Conservation (phyloP, 2,888 invertebrate genomes). For the Agonopterix arenella region DNA sequence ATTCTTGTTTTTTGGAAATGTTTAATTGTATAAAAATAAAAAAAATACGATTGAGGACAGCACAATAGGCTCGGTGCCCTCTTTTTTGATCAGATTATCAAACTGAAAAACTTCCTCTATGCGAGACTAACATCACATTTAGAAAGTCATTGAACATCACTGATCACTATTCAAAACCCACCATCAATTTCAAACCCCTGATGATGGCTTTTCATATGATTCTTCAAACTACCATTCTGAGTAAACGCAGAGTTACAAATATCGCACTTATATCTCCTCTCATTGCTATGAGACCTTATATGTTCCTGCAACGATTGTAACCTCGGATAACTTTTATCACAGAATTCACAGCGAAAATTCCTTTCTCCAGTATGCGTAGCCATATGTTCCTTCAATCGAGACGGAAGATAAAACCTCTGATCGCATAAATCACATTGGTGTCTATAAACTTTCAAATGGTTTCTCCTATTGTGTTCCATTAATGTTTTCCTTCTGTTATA, state of each 20-base stretch:
- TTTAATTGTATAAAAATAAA: no score
- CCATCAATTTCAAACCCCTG: conserved; percentile 41
- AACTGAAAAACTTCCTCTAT: no score
- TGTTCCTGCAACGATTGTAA: conserved; percentile 76
- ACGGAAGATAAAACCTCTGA: conserved; percentile 61
- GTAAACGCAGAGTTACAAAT: conserved; percentile 72
- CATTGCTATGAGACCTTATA: conserved; percentile 69
- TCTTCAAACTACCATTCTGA: conserved; percentile 74
- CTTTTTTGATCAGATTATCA: no score
- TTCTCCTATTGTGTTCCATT: conserved; percentile 54
- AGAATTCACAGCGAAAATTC: conserved; percentile 69
- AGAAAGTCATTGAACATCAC: no score
- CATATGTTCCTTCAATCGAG: conserved; percentile 64
- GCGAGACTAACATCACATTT: no score
- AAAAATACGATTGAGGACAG: no score
- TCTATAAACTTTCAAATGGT: conserved; percentile 52
- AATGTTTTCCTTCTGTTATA: conserved; percentile 58
- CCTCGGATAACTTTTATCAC: conserved; percentile 77
- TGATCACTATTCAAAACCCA: conserved; percentile 20
- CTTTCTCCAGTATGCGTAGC: conserved; percentile 72
- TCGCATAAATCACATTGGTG: conserved; percentile 64
- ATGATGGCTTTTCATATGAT: conserved; percentile 75
- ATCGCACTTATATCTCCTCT: conserved; percentile 72
- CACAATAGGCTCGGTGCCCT: no score
- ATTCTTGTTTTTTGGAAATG: no score